Percentiles rank a stretch among this genome's conserved stretches.
Conservation (phyloP, 1,140 invertebrate species). For the Neodiprion lecontei region DNA sequence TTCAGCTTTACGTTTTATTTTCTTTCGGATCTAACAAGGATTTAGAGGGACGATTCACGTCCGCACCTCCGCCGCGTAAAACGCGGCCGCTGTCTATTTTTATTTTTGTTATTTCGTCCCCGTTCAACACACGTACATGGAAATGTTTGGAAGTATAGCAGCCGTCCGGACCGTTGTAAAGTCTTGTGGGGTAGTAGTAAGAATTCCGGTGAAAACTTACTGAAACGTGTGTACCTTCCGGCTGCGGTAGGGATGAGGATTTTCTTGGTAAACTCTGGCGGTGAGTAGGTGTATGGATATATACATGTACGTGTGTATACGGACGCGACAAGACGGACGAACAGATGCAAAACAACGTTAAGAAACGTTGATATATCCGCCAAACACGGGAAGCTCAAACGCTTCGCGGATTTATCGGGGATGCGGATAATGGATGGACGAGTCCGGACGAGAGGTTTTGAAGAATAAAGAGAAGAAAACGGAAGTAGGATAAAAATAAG, state of each 20-base stretch:
- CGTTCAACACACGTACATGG: too few species aligned
- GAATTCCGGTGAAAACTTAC: background rate
- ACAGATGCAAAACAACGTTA: slow-evolving; percentile 33
- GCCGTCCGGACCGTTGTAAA: background rate
- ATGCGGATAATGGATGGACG: slow-evolving; percentile 53
- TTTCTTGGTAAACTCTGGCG: background rate
- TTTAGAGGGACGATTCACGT: slow-evolving; percentile 36
- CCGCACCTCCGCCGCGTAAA: background rate
- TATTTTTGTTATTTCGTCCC: too few species aligned
- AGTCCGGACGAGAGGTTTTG: background rate
- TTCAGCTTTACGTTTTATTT: slow-evolving; percentile 13
- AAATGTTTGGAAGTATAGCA: background rate
- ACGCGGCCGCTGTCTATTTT: background rate
- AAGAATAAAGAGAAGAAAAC: background rate
- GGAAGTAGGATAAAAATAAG: background rate
- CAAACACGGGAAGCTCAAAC: slow-evolving; percentile 51
- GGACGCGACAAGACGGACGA: slow-evolving; percentile 32
- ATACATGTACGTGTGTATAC: too few species aligned
- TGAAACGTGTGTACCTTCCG: background rate
- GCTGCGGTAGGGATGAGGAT: background rate
- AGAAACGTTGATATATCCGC: slow-evolving; percentile 57
- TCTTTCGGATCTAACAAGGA: slow-evolving; percentile 49
- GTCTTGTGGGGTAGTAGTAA: too few species aligned
- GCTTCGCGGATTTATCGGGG: slow-evolving; percentile 53
- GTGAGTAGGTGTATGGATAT: too few species aligned